phyloP scores from a whole-genome alignment of 2,797 vertebrate species.

The Acridotheres tristis region DNA sequence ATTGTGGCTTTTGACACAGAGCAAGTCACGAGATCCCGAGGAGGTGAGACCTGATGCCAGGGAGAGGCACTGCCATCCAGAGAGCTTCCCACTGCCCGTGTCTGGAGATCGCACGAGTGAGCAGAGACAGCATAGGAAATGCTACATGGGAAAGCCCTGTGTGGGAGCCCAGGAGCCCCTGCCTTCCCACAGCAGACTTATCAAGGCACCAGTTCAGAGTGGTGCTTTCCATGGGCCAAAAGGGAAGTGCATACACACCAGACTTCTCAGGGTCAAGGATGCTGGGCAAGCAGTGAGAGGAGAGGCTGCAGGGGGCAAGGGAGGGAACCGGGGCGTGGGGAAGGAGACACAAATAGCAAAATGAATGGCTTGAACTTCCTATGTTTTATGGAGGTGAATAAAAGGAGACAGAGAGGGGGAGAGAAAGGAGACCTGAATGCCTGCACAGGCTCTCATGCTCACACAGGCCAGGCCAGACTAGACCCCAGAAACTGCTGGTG shows the following conservation, averaged over 20 bases:
- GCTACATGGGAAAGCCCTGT: conserved; percentile 72
- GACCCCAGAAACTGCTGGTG: background rate
- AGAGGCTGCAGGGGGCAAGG: conserved; percentile 63
- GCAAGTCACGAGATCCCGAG: rapidly evolving
- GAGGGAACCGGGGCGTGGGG: conserved; percentile 37
- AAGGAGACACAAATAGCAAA: conserved; percentile 73
- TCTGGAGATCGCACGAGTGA: background rate
- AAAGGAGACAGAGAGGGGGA: conserved; percentile 14
- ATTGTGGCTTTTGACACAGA: background rate
- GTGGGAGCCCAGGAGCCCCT: conserved; percentile 77
- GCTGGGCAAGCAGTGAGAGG: conserved; percentile 32
- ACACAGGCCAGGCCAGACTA: background rate
- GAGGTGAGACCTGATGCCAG: background rate
- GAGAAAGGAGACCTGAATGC: background rate
- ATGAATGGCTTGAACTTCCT: conserved; percentile 69
- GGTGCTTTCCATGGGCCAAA: conserved; percentile 73
- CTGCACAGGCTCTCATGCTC: background rate
- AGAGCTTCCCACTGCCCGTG: background rate
- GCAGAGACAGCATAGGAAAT: conserved; percentile 65
- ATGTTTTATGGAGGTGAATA: conserved; percentile 27
- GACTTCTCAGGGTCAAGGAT: conserved; percentile 78
- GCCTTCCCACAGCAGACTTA: conserved; percentile 80
- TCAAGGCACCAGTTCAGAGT: conserved; percentile 65
- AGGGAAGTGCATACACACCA: conserved; percentile 78
- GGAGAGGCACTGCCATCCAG: background rate